Evolutionary conservation across 2,113 vertebrate genomes (phyloP), one percentile per base, ranked within the genome.

Genomic region (Strix aluco): DNA sequence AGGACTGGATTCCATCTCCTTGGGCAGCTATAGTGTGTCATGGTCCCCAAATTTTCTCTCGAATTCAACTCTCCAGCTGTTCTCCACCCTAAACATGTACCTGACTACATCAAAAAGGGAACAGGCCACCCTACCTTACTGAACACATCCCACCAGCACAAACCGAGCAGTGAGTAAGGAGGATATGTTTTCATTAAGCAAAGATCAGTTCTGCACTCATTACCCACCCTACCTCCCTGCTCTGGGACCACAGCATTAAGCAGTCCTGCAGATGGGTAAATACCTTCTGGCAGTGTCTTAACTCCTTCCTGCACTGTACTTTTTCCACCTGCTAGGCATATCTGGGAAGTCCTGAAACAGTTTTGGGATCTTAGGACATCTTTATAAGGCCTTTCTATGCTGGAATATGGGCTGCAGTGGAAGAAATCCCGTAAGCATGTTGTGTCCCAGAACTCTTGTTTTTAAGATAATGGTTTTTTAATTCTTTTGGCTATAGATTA

Each of bases 251-350:
- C 30, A 65, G 44, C 20, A 15, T 32, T 32, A 25, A 6, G 27
- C 23, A 13, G 61, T 17, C 42, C 36, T 51, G 10, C 14, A 27
- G 42, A 32, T 21, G 58, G 30, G 18, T 11, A 46, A 63, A 75
- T 7, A 52, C 26, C 16, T 61, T 20, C 59, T 61, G 30, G 36
- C 47, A 34, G 44, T 30, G 25, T 52, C 18, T 32, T 32, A 42
- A 18, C 49, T 67, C 22, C 40, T 44, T 20, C 61, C 72, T 34
- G 26, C 42, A 22, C 36, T 40, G 36, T 13, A 30, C 42, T 55
- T 83, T 46, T 10, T 79, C 17, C 55, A 25, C 0, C 0, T 12
- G 27, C 40, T 44, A 27, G 34, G 29, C 13, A 49, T 6, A 22
- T 10, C 29, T 52, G 38, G 27, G 13, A n/a, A 71, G 69, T 55